Evolutionary conservation across 2,888 invertebrate genomes (phyloP).

Genomic region (Agelastica alni): DNA sequence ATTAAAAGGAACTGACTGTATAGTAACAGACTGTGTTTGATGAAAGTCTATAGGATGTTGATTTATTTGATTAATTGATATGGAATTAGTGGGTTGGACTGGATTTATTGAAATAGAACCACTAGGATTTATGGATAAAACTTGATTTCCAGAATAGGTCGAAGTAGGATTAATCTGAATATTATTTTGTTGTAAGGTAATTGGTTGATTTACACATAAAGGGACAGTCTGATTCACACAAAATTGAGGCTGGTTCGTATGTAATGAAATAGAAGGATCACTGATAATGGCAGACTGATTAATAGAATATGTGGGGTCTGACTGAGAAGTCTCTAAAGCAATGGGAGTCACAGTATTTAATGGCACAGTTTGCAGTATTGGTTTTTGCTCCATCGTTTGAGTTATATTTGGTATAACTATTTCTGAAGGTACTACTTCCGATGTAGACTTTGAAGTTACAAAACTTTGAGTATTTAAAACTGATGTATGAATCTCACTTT

Average conservation of each 20-base stretch:
- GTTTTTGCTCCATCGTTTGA: conserved; percentile 37
- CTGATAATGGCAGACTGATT: conserved; percentile 35
- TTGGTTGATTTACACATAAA: conserved; percentile 46
- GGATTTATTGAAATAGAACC: conserved; percentile 34
- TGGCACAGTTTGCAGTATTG: conserved; percentile 38
- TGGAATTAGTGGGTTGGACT: conserved; percentile 28
- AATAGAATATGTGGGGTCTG: conserved; percentile 35
- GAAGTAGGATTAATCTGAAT: conserved; percentile 33
- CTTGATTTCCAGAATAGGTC: conserved; percentile 30
- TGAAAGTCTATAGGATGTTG: conserved; percentile 45
- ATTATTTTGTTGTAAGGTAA: conserved; percentile 35
- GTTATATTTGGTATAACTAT: conserved; percentile 33
- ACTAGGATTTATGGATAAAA: conserved; percentile 32
- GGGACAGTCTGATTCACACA: conserved; percentile 47
- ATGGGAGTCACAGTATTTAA: conserved; percentile 34
- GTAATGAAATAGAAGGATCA: conserved; percentile 35
- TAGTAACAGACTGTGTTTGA: conserved; percentile 47
- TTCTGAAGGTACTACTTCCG: conserved; percentile 41
- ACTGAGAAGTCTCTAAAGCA: conserved; percentile 31
- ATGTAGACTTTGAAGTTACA: conserved; percentile 46
- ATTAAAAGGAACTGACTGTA: conserved; percentile 48
- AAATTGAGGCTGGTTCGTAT: conserved; percentile 39
- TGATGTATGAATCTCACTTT: conserved; percentile 53
- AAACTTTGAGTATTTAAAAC: conserved; percentile 52
- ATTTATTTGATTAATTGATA: conserved; percentile 41